Evolutionary conservation across 2,888 invertebrate genomes (phyloP), one percentile per base, ranked within the genome.

Genomic region (Agrochola circellaris): DNA sequence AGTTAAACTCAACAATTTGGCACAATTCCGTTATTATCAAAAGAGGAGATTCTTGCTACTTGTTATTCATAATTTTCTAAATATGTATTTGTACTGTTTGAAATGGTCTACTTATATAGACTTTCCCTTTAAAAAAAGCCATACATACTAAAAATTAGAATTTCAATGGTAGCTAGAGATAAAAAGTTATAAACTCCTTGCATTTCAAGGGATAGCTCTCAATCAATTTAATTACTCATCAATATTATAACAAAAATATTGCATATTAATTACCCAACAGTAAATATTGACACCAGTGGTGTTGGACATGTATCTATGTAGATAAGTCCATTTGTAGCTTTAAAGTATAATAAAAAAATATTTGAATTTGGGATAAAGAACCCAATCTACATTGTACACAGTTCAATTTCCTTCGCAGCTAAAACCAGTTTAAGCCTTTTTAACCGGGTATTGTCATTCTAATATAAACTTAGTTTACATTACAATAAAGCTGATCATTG

Each of bases 191-290:
- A 66, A 30, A 30, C 13, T 15, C 26, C 15, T 9, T 34, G 20
- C 6, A 73, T 74, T 34, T 48, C 38, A 75, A 64, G 45, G 64
- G 30, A 56, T 11, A 60, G 0, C 23, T 34, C 3, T 51, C 13
- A 30, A 80, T 80, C n/a, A 38, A 61, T 67, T 42, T 56, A 48
- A 80, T 80, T 73, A 73, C 38, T 80, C 73, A 73, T 67, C n/a
- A 51, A 42, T 30, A 30, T 62, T n/a, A 79, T 67, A 74, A 58
- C 9, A 42, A 67, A 56, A 81, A 81, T 30, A 81, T 68, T 81
- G 34, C 67, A 74, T 60, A 60, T 34, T 79, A 81, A 81, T 80
- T 80, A 60, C 42, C 34, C 64, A 65, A 65, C n/a, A 38, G 54
- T 75, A 75, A 75, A 75, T 75, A 75, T 75, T 68, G 34, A 75